Evolutionary conservation across 2,888 invertebrate genomes (phyloP), one percentile per base, ranked within the genome.

Genomic region (Parthenolecanium corni): DNA sequence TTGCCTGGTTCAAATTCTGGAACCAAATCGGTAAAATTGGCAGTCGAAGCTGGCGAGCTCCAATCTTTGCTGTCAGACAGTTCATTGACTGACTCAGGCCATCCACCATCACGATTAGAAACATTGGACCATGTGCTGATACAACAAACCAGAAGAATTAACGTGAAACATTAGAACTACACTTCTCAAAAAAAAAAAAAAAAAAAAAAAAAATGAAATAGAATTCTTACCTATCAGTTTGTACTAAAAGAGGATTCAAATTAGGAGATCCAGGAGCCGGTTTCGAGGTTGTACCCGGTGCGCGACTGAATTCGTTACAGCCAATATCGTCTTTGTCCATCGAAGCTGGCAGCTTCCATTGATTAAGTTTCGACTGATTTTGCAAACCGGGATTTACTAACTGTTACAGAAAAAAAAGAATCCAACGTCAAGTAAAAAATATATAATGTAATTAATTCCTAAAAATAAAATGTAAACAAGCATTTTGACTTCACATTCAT

Each of bases 1-100:
- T 67, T 67, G 71, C 96, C 96, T 68, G 96, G 96, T 76, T 95
- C 93, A 76, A 96, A 96, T 80, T 96, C 95, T 66, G 93, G 93
- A 73, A 95, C 93, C 71, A 93, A 81, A 76, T 92, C 92, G 70
- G 83, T 82, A 72, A 86, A 84, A 49, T 83, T 82, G 64, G 83
- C 81, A 58, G 78, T n/a, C 70, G 83, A 81, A 65, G 74, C 72
- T 68, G 78, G 75, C 69, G 83, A 78, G 67, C 85, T 83, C 85
- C 89, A 82, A 76, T 89, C 89, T 78, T 89, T 89, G 75, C 83
- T 68, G 23, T 70, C 86, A 14, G 52, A 40, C 25, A 62, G 25
- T 53, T 80, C 80, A 69, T 84, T 81, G 67, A 79, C 78, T 67
- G 86, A 83, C 66, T 82, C 83, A 52, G 84, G 84, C 89, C 89